Evolutionary conservation across 2,113 vertebrate species (phyloP), one percentile per base, ranked within the genome.

Genomic region (Phrynosoma blainvillii): DNA sequence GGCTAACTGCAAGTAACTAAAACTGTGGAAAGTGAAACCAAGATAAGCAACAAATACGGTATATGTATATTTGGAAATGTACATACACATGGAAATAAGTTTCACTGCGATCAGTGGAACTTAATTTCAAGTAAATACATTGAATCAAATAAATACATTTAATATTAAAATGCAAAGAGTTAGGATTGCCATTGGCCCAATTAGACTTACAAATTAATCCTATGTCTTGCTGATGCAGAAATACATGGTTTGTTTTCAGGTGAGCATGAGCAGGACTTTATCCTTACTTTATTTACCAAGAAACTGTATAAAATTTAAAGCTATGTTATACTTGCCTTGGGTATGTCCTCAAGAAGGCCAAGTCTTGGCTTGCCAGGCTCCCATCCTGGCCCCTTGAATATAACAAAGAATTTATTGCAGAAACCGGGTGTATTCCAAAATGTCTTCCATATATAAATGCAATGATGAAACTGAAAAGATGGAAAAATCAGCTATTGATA

Each of bases 361-460:
- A 98, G 96, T 88, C 98, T 97, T 91, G 96, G 93, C 96, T 98
- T 98, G 87, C 98, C 98, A 71, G 98, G 98, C 91, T 89, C 94
- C 98, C 98, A 99, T 87, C 98, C 97, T 20, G 98, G 98, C 74
- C 98, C 98, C 82, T 98, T 99, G 93, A 98, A 92, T 94, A 98
- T 95, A 84, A 98, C 96, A 86, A 96, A 98, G 90, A 99, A 82
- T 93, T 98, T 99, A 93, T 98, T 93, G 92, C 87, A 88, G 90
- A 98, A 93, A 81, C 95, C 97, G 91, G 97, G 95, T 91, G 96
- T 98, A 77, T 85, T 89, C 93, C 95, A 96, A 92, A 98, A 97
- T 0, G 54, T 97, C 21, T 82, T 96, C 97, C 97, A 98, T 90
- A 99, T 96, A 94, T 96, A 94, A 76, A 83, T 21, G 85, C 98